Evolutionary conservation across 2,113 vertebrate species (phyloP).

Genomic region (Aptenodytes forsteri): DNA sequence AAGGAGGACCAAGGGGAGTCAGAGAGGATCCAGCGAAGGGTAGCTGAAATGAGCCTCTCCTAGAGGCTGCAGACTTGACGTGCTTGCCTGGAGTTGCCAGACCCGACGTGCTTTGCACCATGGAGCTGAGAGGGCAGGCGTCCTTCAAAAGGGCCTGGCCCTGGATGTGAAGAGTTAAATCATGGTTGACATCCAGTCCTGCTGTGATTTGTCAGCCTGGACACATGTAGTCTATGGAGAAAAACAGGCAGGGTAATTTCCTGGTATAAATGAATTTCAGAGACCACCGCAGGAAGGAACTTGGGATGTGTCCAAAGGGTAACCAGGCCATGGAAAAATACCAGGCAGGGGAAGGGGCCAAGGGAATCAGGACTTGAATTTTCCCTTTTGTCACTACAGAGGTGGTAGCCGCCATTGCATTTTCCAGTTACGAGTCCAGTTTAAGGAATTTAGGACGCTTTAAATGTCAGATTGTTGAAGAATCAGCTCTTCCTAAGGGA

Average conservation of each 20-base stretch:
- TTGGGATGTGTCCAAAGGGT: constrained; percentile 55
- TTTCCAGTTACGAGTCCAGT: background rate
- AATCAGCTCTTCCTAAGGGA: background rate
- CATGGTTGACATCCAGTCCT: constrained; percentile 10
- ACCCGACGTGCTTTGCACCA: fast-evolving
- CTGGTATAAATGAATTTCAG: constrained; percentile 64
- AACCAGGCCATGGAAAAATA: constrained; percentile 64
- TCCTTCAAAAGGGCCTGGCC: background rate
- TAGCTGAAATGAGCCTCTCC: background rate
- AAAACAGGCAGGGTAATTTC: constrained; percentile 68
- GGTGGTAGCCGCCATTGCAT: background rate
- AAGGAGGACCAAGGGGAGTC: background rate
- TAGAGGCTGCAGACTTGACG: background rate
- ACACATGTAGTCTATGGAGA: constrained; percentile 35
- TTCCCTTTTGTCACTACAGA: background rate
- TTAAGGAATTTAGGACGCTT: background rate
- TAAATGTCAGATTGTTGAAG: background rate
- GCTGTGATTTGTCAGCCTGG: constrained; percentile 47
- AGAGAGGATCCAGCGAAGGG: background rate
- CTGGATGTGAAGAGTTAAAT: constrained; percentile 31
- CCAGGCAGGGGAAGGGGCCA: constrained; percentile 43
- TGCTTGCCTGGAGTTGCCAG: background rate
- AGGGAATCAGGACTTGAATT: background rate
- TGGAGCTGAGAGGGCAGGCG: background rate
- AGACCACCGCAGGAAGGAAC: constrained; percentile 70